Conservation (phyloP, 2,888 invertebrate genomes). For the Nomada ferruginata region DNA sequence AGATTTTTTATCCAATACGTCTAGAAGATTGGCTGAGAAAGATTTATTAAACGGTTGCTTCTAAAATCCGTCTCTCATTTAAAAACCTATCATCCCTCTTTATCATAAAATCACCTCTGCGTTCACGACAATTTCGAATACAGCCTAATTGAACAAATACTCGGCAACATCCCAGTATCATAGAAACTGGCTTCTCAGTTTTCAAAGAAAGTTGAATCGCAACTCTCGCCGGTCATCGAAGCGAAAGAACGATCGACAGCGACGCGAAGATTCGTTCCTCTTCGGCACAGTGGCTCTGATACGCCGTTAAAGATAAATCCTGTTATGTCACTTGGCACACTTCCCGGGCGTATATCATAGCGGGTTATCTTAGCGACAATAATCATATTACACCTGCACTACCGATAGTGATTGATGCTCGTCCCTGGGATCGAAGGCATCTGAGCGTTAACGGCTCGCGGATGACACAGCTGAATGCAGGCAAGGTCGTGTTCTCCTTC, state of each 20-base stretch:
- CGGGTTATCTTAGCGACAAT: constrained; percentile 73
- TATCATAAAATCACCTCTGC: no score
- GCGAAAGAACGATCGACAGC: neutral
- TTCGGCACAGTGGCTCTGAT: constrained; percentile 41
- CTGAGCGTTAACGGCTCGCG: constrained; percentile 82
- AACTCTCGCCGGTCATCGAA: neutral
- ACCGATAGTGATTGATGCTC: constrained; percentile 81
- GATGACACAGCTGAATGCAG: constrained; percentile 83
- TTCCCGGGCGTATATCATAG: constrained; percentile 71
- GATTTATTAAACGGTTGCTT: no score
- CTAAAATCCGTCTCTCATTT: no score
- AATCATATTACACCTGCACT: constrained; percentile 81
- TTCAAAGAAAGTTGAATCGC: neutral
- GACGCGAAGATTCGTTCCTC: constrained; percentile 10
- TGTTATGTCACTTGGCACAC: constrained; percentile 77
- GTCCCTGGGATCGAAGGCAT: constrained; percentile 74
- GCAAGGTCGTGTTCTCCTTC: constrained; percentile 78
- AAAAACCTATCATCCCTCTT: no score
- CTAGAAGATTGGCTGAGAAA: no score
- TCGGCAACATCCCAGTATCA: no score
- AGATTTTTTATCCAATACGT: no score
- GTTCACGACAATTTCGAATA: no score
- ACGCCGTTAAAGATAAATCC: constrained; percentile 72
- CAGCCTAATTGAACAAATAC: no score
- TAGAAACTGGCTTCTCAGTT: no score